Evolutionary conservation across 2,113 vertebrate genomes (phyloP).

Genomic region (Vimba vimba): DNA sequence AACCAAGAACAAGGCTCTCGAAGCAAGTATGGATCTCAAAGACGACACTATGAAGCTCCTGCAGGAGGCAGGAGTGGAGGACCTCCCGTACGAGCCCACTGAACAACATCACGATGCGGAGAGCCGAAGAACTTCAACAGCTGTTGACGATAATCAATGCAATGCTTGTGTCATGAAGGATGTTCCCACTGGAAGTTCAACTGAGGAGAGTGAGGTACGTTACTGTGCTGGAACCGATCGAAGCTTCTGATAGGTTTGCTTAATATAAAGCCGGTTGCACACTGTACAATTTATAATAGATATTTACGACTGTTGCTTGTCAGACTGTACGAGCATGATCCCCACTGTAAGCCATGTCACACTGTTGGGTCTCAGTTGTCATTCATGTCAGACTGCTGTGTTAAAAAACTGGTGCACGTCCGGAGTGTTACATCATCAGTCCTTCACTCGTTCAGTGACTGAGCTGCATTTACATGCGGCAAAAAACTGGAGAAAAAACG

Average conservation of each 20-base stretch:
- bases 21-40: constrained; percentile 56
- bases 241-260: background rate
- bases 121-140: constrained; percentile 16
- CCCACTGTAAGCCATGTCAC: too few relatives aligned
- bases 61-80: constrained; percentile 60
- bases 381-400: background rate
- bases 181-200: constrained; percentile 55
- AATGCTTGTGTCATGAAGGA: constrained; percentile 72
- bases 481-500: too few relatives aligned
- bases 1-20: constrained; percentile 52
- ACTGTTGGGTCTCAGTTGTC: too few relatives aligned
- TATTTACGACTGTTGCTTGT: too few relatives aligned
- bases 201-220: constrained; percentile 72
- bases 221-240: background rate
- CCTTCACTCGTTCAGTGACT: too few relatives aligned
- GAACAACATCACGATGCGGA: background rate
- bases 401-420: too few relatives aligned
- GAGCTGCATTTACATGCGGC: too few relatives aligned
- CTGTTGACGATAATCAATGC: constrained; percentile 61
- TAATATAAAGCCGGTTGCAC: background rate
- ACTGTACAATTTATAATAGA: too few relatives aligned
- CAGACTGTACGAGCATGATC: too few relatives aligned
- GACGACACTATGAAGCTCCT: constrained; percentile 72
- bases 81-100: constrained; percentile 23
- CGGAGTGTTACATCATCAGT: too few relatives aligned